Evolutionary conservation across 2,888 invertebrate species (phyloP), one percentile per base, ranked within the genome.

Genomic region (Myopa tessellatipennis): DNA sequence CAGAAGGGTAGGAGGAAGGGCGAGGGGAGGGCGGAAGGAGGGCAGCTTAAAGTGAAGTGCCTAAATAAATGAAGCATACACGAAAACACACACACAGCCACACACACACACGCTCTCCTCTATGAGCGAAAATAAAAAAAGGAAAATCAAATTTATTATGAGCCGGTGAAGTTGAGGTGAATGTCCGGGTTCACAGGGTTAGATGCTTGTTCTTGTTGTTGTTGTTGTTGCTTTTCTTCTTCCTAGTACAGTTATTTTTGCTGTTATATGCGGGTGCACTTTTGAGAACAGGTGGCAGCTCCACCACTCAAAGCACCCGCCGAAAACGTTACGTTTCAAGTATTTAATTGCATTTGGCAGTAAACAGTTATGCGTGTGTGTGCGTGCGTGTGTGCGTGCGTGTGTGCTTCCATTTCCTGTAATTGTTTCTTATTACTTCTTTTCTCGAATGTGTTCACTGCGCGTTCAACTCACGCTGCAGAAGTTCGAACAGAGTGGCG

Each of bases 261-360:
- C 34, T 36, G 63, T 34, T 63, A 63, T n/a, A 12, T 12, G 10
- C 26, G 18, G 26, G 18, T 14, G 45, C 26, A 14, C 3, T 61
- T 61, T 61, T 10, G 34, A 18, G n/a, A 61, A 18, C 10, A 61
- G 34, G 18, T 26, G 61, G 58, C 14, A 58, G 10, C 45, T 45
- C 45, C 3, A 45, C 55, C 8, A 55, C 5, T n/a, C 8, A 10
- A 55, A 45, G 45, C 45, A 55, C 40, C 3, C 60, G 38, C 26
- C 18, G 60, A 71, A 55, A 71, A 40, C 67, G 10, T 67, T 38
- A 38, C 58, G 71, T 58, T 60, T 71, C 40, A 60, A 58, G 55
- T 36, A 60, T 58, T 71, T 71, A 71, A 71, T 71, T 71, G 36
- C 71, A n/a, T 36, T 55, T 71, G 58, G 36, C 55, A 58, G 38